Base-by-base conservation (phyloP, 2,888 invertebrate genomes). In the Lobophora halterata region DNA sequence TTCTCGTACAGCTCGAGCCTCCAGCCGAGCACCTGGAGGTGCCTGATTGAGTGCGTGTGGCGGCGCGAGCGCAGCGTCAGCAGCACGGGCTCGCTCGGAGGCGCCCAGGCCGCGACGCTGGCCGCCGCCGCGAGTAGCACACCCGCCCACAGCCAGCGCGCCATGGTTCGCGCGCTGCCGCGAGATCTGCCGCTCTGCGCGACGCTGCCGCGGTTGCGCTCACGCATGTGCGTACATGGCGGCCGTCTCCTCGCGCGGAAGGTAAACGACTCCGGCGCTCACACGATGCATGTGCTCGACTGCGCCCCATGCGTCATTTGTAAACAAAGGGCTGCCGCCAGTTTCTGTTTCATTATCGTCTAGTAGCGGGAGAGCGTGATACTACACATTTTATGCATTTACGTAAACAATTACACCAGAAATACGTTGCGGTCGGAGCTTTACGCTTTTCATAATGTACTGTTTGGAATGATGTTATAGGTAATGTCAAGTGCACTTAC, bases 211-310 rank as follows among this genome's bases (percentile, higher is more conserved):
- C 63, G 67, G 52, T 44, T 74, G 73, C 79, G 79, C 80, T 75
- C 66, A 79, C 80, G 79, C 82, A 77, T 74, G 64, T 71, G 75
- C 83, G 80, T 83, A 79, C 83, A 82, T 79, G 79, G 76, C 81
- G 77, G 62, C 69, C 78, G 83, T 75, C 83, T 76, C 82, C 79
- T 65, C 72, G 77, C 81, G 66, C 75, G 79, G 79, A 82, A 82
- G 83, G 85, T 85, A 81, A 82, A 80, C 86, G 85, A 86, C 86
- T 85, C 83, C 79, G 74, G 71, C n/a, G 69, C 71, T 71, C 71
- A 71, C 71, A 75, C 74, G 78, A 75, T 83, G 85, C 85, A 83
- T 73, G 72, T 76, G 72, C 74, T 70, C 56, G 32, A 23, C 42
- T 67, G 63, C 60, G 68, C 71, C 70, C 59, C 78, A 78, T 82